A percentile compares a stretch with the other conserved stretches of the same genome.
These are phyloP conservation scores for Amiota communis DNA, from an alignment of 2,888 invertebrate genomes.

Conservation along the genomic window DNA sequence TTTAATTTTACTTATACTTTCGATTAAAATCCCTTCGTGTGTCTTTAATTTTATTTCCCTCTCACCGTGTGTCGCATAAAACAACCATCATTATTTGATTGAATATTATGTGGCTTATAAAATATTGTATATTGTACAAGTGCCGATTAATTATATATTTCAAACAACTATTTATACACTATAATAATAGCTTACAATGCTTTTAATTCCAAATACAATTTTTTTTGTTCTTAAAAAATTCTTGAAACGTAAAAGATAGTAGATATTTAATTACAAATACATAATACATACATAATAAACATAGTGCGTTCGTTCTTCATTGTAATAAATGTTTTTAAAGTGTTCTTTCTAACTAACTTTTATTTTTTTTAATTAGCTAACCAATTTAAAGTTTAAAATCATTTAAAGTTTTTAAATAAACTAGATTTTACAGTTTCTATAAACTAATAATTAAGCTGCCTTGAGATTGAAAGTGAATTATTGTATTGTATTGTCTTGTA, in stretches of 20 bases:
- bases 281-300: no score
- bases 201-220: slow-evolving; percentile 3
- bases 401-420: no score
- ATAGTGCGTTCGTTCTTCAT: neutral
- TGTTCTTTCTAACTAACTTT: neutral
- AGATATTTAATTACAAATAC: no score
- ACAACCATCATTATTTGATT: neutral
- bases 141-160: neutral
- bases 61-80: neutral
- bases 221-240: neutral
- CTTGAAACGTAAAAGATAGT: neutral
- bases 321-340: neutral
- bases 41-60: neutral
- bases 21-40: no score
- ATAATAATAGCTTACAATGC: neutral
- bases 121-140: slow-evolving; percentile 9
- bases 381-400: no score
- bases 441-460: no score
- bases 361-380: no score
- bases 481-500: no score
- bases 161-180: neutral
- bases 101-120: no score
- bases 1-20: neutral
- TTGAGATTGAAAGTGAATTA: no score
- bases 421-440: no score